Conservation (phyloP, 2,888 invertebrate species). For the Troides helena region DNA sequence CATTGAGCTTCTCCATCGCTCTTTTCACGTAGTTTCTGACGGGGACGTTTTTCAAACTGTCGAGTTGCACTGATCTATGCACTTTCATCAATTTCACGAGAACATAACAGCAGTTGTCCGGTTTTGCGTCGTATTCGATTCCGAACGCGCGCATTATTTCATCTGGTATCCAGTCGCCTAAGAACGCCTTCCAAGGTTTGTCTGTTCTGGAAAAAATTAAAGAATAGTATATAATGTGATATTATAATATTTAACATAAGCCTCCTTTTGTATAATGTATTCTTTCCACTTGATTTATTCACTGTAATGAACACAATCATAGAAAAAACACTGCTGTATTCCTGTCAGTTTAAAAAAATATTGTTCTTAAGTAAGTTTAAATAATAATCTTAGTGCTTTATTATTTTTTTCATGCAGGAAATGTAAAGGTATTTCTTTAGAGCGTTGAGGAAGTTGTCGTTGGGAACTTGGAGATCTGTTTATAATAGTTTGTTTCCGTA, state of each 20-base stretch:
- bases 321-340: no score
- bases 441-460: no score
- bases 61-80: slow-evolving; percentile 83
- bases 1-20: slow-evolving; percentile 82
- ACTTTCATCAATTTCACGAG: slow-evolving; percentile 83
- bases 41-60: slow-evolving; percentile 78
- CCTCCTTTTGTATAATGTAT: no score
- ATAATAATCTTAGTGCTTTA: no score
- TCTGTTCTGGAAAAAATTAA: slow-evolving; percentile 64
- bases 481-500: neutral
- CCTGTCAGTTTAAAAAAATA: no score
- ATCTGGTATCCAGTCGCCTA: slow-evolving; percentile 90
- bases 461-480: no score
- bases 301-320: no score
- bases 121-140: slow-evolving; percentile 82
- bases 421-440: no score
- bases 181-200: slow-evolving; percentile 92
- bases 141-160: slow-evolving; percentile 90
- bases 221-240: slow-evolving; percentile 2
- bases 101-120: slow-evolving; percentile 88
- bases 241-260: no score
- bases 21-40: slow-evolving; percentile 83
- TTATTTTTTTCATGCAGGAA: no score
- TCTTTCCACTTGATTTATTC: no score
- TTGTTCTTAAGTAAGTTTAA: no score